These are phyloP conservation scores for Passerina amoena DNA, from an alignment of 2,113 vertebrate species.

Conservation along the genomic window DNA sequence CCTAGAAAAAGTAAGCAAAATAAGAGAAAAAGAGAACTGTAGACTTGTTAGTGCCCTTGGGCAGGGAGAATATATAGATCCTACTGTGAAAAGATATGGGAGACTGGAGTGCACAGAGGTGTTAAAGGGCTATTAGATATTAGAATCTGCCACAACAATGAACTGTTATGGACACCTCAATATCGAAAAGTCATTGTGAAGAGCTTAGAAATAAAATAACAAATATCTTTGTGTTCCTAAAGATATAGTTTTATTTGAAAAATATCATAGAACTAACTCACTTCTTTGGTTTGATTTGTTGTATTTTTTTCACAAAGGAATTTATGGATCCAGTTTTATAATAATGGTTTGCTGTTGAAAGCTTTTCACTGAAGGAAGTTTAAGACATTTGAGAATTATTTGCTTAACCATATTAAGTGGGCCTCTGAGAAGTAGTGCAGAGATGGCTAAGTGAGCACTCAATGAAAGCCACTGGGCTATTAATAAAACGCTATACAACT, in stretches of 20 bases:
- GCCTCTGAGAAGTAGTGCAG: neutral
- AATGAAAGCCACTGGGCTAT: neutral
- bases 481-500: neutral
- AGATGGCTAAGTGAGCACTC: neutral
- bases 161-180: neutral
- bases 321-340: neutral
- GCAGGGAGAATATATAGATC: neutral
- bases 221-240: neutral
- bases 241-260: neutral
- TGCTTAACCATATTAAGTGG: neutral
- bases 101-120: neutral
- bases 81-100: neutral
- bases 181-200: neutral
- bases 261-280: neutral
- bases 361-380: neutral
- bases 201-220: neutral
- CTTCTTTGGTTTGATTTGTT: neutral
- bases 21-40: neutral
- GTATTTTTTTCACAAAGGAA: neutral
- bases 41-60: neutral
- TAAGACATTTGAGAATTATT: neutral
- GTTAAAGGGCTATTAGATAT: neutral
- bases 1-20: conserved; percentile 3
- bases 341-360: neutral
- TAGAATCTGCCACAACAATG: neutral